phyloP scores from a whole-genome alignment of 2,113 vertebrate species.

The Hippocampus mohnikei region DNA sequence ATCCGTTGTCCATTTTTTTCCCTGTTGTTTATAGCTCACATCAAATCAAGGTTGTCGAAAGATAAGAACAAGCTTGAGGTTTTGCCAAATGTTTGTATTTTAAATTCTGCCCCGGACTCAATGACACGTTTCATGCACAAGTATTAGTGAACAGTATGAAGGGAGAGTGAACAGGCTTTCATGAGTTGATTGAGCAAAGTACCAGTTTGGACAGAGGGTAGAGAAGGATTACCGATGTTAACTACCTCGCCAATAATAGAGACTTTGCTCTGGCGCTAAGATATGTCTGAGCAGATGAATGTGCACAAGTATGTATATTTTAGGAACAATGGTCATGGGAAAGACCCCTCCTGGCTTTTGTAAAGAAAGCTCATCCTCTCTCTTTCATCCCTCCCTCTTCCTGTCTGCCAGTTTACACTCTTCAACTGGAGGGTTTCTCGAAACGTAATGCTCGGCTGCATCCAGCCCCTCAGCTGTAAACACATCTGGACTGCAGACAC shows the following conservation, averaged over 20 bases:
- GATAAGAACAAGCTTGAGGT: not conserved
- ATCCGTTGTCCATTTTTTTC: not conserved
- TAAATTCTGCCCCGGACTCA: not conserved
- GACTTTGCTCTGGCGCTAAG: not conserved
- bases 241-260: not conserved
- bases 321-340: conserved; percentile 15
- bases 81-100: conserved; percentile 4
- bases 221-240: not conserved
- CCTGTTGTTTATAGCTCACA: not conserved
- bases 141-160: not conserved
- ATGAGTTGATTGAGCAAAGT: not conserved
- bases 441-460: not conserved
- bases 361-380: conserved; percentile 21
- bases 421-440: not conserved
- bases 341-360: conserved; percentile 7
- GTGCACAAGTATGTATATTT: not conserved
- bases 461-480: not conserved
- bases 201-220: not conserved
- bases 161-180: not conserved
- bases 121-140: not conserved
- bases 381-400: conserved; percentile 16
- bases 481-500: conserved; percentile 8
- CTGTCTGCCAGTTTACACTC: conserved; percentile 24
- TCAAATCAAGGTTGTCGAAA: not conserved
- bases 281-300: not conserved